phyloP scores from a whole-genome alignment of 2,797 vertebrate genomes.

The Petrocephalus sullivani region DNA sequence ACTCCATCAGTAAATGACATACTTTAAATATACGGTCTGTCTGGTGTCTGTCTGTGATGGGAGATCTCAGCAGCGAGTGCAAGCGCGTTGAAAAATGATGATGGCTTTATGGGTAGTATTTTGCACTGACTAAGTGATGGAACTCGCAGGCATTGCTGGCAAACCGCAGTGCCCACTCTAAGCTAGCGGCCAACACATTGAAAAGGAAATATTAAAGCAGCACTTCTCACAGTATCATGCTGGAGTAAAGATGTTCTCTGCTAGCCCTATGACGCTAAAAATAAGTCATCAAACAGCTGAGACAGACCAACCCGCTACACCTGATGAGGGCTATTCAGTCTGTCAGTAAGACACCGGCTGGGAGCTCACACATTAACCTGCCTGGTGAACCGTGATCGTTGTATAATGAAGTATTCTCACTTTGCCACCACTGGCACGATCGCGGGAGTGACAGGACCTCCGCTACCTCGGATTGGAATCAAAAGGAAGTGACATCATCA shows the following conservation, averaged over 20 bases:
- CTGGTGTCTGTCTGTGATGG: not conserved
- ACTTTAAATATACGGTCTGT: not conserved
- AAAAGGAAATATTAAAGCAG: not conserved
- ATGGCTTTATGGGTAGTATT: not conserved
- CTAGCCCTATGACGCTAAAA: not conserved
- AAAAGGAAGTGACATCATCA: not conserved
- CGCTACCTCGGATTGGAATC: not conserved
- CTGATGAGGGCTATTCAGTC: conserved; percentile 33
- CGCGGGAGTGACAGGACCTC: not conserved
- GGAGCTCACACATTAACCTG: conserved; percentile 38
- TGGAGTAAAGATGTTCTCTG: not conserved
- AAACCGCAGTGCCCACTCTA: not conserved
- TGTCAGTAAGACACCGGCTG: conserved; percentile 48
- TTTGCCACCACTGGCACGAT: not conserved
- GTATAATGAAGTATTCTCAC: conserved; percentile 32
- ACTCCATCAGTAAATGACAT: too few relatives aligned
- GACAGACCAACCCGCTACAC: conserved; percentile 1
- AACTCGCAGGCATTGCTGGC: not conserved
- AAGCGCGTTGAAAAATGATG: not conserved
- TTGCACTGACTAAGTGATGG: not conserved
- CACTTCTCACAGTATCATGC: not conserved
- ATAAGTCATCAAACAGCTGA: conserved; percentile 6
- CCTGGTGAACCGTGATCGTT: conserved; percentile 38
- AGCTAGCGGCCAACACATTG: not conserved
- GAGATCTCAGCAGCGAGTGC: not conserved